Base-by-base conservation (phyloP, 2,888 invertebrate genomes). In the Pandemis heparana region DNA sequence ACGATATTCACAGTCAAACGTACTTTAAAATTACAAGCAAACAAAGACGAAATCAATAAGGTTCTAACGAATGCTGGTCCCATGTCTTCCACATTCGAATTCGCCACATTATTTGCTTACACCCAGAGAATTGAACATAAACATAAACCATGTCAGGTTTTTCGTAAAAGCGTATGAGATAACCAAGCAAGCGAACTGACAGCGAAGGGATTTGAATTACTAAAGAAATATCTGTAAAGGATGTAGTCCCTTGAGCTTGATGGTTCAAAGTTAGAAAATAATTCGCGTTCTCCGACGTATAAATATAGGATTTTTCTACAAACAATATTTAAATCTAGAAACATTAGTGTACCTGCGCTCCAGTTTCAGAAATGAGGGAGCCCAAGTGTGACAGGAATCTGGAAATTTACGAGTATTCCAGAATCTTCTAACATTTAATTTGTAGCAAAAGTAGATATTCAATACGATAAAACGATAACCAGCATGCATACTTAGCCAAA, bases 271-370 rank as follows among this genome's bases (percentile, higher is more conserved):
- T 73, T 63, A n/a, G 48, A 59, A 63, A 43, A 23, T 68, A 59
- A 68, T 63, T 68, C 68, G 59, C 43, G 48, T 64, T 53, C 32
- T 14, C 16, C 4, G 39, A 10, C 46, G 38, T 63, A 46, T 32
- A 60, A 38, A 61, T 46, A 63, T 39, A 2, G 12, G 41, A 43
- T 43, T 38, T 67, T 23, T 56, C 56, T 73, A 68, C 63, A 68
- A 73, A 51, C 48, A 56, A 48, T 48, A 48, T 64, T 51, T 66
- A 71, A 72, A 72, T 65, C 53, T 38, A n/a, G 23, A 46, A 23
- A 67, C 61, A 12, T 63, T 46, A 63, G 43, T 16, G 46, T 12
- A 46, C 14, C 14, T 63, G 63, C 23, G 23, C 9, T 32, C 46
- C 14, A 46, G 46, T 46, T 46, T 46, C 14, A 7, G 23, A 9